phyloP scores from a whole-genome alignment of 2,888 invertebrate genomes.

The Nymphalis urticae region DNA sequence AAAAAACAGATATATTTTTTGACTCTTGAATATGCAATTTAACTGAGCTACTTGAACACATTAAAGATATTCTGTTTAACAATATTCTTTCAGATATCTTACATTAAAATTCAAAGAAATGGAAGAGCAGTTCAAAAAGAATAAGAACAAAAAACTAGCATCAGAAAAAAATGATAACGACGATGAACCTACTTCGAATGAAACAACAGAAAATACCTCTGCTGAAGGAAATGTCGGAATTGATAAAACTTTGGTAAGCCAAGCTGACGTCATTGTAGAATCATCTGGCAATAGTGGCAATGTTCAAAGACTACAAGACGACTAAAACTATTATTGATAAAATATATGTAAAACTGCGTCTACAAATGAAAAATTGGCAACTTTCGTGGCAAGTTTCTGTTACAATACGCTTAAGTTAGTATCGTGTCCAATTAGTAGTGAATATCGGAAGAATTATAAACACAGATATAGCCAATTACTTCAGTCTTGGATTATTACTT shows the following conservation, averaged over 20 bases:
- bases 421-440: too few species aligned
- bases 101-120: constrained; percentile 92
- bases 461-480: too few species aligned
- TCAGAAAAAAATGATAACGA: constrained; percentile 46
- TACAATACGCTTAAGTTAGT: too few species aligned
- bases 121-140: constrained; percentile 89
- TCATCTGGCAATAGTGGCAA: constrained; percentile 70
- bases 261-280: constrained; percentile 64
- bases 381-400: too few species aligned
- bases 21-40: too few species aligned
- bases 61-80: background rate
- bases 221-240: constrained; percentile 38
- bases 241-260: constrained; percentile 50
- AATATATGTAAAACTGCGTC: background rate
- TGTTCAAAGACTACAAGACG: constrained; percentile 64
- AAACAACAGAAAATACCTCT: constrained; percentile 41
- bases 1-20: too few species aligned
- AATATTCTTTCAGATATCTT: constrained; percentile 83
- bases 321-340: constrained; percentile 23
- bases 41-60: background rate
- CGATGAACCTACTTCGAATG: constrained; percentile 36
- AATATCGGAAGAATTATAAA: too few species aligned
- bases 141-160: constrained; percentile 77
- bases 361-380: too few species aligned
- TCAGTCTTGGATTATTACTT: too few species aligned